A percentile compares a stretch with the other conserved stretches of the same genome.
Evolutionary conservation across 2,113 vertebrate species (phyloP).

Genomic region (Columba livia): DNA sequence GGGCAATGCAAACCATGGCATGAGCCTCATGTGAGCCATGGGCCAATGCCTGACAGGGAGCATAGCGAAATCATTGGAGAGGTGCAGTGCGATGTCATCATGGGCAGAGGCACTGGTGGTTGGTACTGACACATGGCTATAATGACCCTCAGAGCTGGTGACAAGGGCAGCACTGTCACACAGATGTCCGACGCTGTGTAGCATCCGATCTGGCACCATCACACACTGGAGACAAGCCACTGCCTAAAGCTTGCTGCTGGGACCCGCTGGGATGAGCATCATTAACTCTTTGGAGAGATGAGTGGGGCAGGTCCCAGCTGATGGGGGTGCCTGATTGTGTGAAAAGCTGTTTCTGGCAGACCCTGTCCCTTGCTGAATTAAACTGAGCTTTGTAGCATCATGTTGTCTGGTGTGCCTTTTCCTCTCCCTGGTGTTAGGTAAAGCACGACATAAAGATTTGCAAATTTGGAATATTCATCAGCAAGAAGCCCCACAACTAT

Average conservation of each 20-base stretch:
- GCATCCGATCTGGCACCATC: not conserved
- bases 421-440: not conserved
- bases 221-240: not conserved
- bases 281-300: not conserved
- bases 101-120: not conserved
- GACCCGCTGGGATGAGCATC: not conserved
- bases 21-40: not conserved
- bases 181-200: fast-evolving
- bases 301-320: not conserved
- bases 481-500: not conserved
- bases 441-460: not conserved
- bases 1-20: not conserved
- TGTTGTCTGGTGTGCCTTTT: fast-evolving
- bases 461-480: not conserved
- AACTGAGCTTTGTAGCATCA: not conserved
- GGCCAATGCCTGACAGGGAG: fast-evolving
- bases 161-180: not conserved
- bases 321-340: fast-evolving
- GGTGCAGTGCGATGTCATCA: not conserved
- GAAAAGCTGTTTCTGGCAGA: not conserved
- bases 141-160: not conserved
- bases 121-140: not conserved
- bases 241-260: fast-evolving
- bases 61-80: not conserved
- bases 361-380: not conserved